phyloP scores from a whole-genome alignment of 2,888 invertebrate species.

The Cephus sareptanus region DNA sequence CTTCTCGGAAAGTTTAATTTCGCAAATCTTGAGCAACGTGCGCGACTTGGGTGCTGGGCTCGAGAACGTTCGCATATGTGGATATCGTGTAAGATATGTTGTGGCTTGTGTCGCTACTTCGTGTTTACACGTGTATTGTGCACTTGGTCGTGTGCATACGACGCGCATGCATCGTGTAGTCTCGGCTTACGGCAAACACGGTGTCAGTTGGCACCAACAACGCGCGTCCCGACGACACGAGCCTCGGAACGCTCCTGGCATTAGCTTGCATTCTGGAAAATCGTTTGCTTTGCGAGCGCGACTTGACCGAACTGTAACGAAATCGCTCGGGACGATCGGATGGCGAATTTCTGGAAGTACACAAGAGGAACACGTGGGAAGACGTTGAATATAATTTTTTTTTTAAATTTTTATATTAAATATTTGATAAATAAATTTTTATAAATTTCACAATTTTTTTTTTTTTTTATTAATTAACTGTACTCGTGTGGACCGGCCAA shows the following conservation, averaged over 20 bases:
- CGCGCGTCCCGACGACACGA: constrained; percentile 38
- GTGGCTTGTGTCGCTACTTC: constrained; percentile 18
- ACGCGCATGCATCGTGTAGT: background rate
- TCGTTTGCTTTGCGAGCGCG: constrained; percentile 32
- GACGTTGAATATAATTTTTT: background rate
- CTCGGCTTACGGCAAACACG: constrained; percentile 31
- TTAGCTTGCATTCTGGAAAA: constrained; percentile 56
- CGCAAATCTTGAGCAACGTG: constrained; percentile 31
- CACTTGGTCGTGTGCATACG: constrained; percentile 14
- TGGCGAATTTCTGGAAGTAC: background rate
- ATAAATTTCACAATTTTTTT: too few species aligned
- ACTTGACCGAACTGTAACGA: background rate
- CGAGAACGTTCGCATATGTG: background rate
- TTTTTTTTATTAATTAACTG: too few species aligned
- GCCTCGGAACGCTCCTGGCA: constrained; percentile 25
- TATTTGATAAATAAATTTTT: too few species aligned
- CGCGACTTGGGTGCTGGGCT: background rate
- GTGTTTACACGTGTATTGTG: constrained; percentile 15
- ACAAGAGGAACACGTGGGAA: background rate
- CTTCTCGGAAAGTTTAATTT: constrained; percentile 51
- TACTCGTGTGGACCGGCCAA: too few species aligned
- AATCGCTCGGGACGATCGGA: background rate
- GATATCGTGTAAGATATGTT: background rate
- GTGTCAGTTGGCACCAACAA: constrained; percentile 36
- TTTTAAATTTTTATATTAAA: too few species aligned